These are phyloP conservation scores for Lampris megalopsis DNA, from an alignment of 2,113 vertebrate genomes.

Conservation along the genomic window DNA sequence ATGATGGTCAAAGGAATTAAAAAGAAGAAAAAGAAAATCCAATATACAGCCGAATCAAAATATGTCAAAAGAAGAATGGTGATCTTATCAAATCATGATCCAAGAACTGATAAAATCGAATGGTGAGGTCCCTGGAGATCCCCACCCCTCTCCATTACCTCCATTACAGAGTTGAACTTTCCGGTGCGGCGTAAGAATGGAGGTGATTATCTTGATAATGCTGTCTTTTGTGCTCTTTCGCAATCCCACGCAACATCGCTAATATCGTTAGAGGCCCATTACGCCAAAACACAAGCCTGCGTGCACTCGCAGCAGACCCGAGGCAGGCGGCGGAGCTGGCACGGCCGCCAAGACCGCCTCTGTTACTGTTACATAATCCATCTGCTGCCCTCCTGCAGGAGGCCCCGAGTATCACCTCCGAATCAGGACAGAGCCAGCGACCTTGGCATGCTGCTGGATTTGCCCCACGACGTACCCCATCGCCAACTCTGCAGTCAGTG, in stretches of 20 bases:
- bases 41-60: too few relatives aligned
- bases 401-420: conserved; percentile 35
- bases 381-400: conserved; percentile 57
- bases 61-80: too few relatives aligned
- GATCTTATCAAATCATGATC: too few relatives aligned
- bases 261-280: conserved; percentile 34
- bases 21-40: too few relatives aligned
- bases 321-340: conserved; percentile 32
- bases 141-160: too few relatives aligned
- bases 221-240: background rate
- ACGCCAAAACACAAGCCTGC: conserved; percentile 19
- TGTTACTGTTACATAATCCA: conserved; percentile 69
- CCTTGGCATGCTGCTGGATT: conserved; percentile 1
- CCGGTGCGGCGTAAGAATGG: too few relatives aligned
- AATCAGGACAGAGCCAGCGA: conserved; percentile 23
- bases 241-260: conserved; percentile 6
- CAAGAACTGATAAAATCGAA: too few relatives aligned
- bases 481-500: conserved; percentile 1
- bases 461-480: background rate
- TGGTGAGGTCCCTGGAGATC: too few relatives aligned
- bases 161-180: too few relatives aligned
- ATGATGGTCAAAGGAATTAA: too few relatives aligned
- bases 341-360: conserved; percentile 13
- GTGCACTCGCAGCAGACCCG: conserved; percentile 16
- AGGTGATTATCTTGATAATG: background rate